Evolutionary conservation across 2,888 invertebrate genomes (phyloP).

Genomic region (Alitta virens): DNA sequence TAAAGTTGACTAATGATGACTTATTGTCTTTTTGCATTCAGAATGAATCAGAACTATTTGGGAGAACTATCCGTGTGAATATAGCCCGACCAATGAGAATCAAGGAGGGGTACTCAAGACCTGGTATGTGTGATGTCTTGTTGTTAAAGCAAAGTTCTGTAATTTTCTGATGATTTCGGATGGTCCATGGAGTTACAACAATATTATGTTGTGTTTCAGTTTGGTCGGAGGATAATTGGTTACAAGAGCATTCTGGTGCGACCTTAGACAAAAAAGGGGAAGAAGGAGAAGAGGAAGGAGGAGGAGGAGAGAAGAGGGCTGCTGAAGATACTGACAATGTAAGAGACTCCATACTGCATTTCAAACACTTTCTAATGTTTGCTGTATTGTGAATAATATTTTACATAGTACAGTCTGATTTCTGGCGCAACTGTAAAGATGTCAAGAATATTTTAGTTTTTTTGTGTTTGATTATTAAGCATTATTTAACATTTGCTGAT

Average conservation of each 20-base stretch:
- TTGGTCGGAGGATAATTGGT: constrained; percentile 97
- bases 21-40: constrained; percentile 53
- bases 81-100: constrained; percentile 95
- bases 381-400: no score
- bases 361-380: no score
- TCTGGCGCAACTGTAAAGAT: no score
- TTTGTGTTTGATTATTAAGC: no score
- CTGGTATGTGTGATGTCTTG: constrained; percentile 55
- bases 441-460: no score
- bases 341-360: no score
- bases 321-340: constrained; percentile 41
- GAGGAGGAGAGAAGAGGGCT: constrained; percentile 32
- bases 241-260: constrained; percentile 95
- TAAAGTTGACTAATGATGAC: not conserved
- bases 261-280: constrained; percentile 61
- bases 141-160: no score
- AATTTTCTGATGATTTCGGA: no score
- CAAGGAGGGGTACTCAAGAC: constrained; percentile 84
- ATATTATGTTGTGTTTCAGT: constrained; percentile 59
- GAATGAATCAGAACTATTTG: constrained; percentile 98
- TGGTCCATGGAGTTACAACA: no score
- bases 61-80: constrained; percentile 92
- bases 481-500: no score
- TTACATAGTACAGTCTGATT: no score
- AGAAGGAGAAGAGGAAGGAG: constrained; percentile 26